Evolutionary conservation across 2,113 vertebrate genomes (phyloP).

Genomic region (Phylloscopus whistleri): DNA sequence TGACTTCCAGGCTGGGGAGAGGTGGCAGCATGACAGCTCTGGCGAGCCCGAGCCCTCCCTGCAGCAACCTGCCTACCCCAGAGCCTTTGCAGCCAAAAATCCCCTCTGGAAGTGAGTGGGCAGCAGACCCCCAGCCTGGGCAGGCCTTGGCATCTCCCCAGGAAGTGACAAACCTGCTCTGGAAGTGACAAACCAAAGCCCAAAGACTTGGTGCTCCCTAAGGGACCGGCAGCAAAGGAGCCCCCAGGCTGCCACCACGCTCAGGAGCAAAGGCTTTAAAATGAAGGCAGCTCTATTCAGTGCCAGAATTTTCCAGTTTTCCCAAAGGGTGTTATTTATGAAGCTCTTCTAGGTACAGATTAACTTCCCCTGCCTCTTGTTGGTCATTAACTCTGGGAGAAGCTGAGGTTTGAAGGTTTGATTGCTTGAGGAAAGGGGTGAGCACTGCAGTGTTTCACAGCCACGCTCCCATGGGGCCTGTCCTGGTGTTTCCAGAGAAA

Average conservation of each 20-base stretch:
- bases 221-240: neutral
- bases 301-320: neutral
- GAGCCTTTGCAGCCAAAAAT: neutral
- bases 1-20: neutral
- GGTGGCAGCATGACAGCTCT: neutral
- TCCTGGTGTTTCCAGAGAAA: neutral
- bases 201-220: neutral
- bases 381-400: neutral
- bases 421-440: neutral
- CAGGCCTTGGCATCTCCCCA: neutral
- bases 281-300: neutral
- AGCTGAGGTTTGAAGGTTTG: neutral
- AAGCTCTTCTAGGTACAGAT: neutral
- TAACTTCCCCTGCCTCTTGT: neutral
- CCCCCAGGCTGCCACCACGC: neutral
- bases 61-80: neutral
- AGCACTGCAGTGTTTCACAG: neutral
- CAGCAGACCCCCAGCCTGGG: neutral
- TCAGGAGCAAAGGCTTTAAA: neutral
- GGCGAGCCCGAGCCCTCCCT: neutral
- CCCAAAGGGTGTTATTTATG: neutral
- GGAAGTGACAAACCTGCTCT: neutral
- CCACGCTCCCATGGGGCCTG: rapidly evolving
- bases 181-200: neutral
- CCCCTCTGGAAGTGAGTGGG: neutral